Base-by-base conservation (phyloP, 2,113 vertebrate species). In the Protomyctophum bolini region DNA sequence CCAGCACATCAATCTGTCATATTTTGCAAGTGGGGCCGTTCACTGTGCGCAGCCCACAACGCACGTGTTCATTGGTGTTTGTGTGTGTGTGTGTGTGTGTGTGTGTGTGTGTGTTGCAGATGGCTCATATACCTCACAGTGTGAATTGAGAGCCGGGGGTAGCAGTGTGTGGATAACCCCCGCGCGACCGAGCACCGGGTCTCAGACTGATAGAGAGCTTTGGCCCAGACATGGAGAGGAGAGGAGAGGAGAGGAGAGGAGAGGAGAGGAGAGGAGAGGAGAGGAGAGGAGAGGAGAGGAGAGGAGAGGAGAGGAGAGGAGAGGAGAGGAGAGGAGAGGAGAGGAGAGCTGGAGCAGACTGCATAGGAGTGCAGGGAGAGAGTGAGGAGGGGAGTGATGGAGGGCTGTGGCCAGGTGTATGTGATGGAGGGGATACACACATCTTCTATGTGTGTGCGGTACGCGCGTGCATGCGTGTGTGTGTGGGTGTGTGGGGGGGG, bases 1-100 rank as follows among this genome's bases (percentile, higher is more conserved):
- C 84, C 75, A 77, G 68, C 72, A 71, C 51, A 74, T 79, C 75
- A 29, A 83, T 89, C 60, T 47, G 67, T 90, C 79, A 69, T 71
- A 54, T 61, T 83, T 67, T 72, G 68, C 68, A 82, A 72, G 85
- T 84, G 64, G 57, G 63, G 51, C 76, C n/a, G n/a, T n/a, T n/a
- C n/a, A n/a, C n/a, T n/a, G 1, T 41, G 56, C 14, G 29, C n/a
- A n/a, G n/a, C n/a, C n/a, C n/a, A 14, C n/a, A 6, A 55, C 58
- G 49, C 3, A 65, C 60, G 14, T 45, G 6, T 66, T 12, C 55
- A 51, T 63, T 28, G 63, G 63, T 57, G 41, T 1, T 45, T 70
- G 66, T 61, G 11, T 57, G 33, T n/a, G 68, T 51, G 68, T 73
- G 33, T 33, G 33, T 74, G n/a, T n/a, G n/a, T n/a, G n/a, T n/a